Percentiles rank a stretch among this genome's conserved stretches.
Conservation (phyloP, 2,888 invertebrate genomes). For the Hanleya hanleyi region DNA sequence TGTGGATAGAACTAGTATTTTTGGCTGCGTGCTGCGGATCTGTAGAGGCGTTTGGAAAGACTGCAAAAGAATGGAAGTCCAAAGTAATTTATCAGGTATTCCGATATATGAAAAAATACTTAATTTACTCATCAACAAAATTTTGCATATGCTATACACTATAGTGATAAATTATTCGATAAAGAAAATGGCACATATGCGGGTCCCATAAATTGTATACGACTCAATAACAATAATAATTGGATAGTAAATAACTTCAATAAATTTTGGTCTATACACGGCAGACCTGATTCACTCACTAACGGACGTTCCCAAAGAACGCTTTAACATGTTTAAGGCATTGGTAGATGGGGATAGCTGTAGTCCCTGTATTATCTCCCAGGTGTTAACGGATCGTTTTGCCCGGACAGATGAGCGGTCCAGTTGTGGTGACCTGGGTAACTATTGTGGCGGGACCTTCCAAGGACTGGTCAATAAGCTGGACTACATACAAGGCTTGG, state of each 20-base stretch:
- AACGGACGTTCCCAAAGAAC: no score
- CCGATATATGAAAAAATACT: not conserved
- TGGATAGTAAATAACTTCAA: no score
- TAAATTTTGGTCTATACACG: no score
- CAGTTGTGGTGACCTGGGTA: slow-evolving; percentile 35
- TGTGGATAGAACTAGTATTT: no score
- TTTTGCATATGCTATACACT: not conserved
- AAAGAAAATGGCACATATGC: no score
- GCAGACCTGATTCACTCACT: no score
- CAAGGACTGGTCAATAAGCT: slow-evolving; percentile 39
- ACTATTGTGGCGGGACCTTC: slow-evolving; percentile 49
- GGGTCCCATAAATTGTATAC: no score
- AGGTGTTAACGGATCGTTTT: slow-evolving; percentile 51
- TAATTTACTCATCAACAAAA: not conserved
- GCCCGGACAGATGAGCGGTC: slow-evolving; percentile 14
- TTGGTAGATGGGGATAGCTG: no score
- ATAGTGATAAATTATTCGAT: no score
- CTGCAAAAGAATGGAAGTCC: slow-evolving; percentile 20
- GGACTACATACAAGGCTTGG: slow-evolving; percentile 44
- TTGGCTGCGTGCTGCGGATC: not conserved
- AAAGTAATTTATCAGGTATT: slow-evolving; percentile 24
- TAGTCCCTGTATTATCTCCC: no score
- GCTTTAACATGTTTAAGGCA: no score
- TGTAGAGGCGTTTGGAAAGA: not conserved
- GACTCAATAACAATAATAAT: no score